Base-by-base conservation (phyloP, 2,113 vertebrate genomes). In the Patagioenas fasciata region DNA sequence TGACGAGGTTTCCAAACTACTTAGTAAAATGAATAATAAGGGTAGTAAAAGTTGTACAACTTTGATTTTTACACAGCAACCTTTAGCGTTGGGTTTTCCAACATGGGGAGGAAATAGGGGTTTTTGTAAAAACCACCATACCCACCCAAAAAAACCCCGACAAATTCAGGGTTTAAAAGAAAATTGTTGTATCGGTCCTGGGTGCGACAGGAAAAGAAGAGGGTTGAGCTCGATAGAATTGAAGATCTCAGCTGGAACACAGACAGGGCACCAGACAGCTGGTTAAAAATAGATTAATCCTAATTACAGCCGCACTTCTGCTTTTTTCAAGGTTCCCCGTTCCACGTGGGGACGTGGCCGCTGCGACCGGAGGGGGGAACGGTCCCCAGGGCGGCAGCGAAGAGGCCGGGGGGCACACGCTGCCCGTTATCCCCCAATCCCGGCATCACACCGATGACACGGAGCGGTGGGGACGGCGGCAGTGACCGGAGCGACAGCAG, bases 241-340 rank as follows among this genome's bases (percentile, higher is more conserved):
- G 93, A 97, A 91, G 91, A 81, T 93, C 94, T 96, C 94, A 92
- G 92, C 96, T 96, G 96, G 94, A 96, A 95, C 94, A 56, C 2
- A 95, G 96, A 94, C 94, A 95, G 93, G 91, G 90, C 96, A 96
- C 34, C 95, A 96, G 94, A 81, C 96, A 87, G 95, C 80, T 66
- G 50, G 95, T 96, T 98, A 97, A 97, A 98, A 97, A 98, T 97
- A 98, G 95, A 94, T 83, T 97, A 97, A 97, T 97, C 97, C 97
- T 91, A 97, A 96, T 96, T 97, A 94, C 93, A 95, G 97, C 84
- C 93, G 93, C 95, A 65, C 95, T 97, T 61, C 88, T 91, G 91
- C 95, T 77, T 90, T 88, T 88, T 62, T 70, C 86, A 92, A 60
- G 96, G 96, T 92, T 93, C 91, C 93, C 91, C 32, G 47, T 96